Base-by-base conservation (phyloP, 2,113 vertebrate genomes). In the Isurus oxyrinchus region DNA sequence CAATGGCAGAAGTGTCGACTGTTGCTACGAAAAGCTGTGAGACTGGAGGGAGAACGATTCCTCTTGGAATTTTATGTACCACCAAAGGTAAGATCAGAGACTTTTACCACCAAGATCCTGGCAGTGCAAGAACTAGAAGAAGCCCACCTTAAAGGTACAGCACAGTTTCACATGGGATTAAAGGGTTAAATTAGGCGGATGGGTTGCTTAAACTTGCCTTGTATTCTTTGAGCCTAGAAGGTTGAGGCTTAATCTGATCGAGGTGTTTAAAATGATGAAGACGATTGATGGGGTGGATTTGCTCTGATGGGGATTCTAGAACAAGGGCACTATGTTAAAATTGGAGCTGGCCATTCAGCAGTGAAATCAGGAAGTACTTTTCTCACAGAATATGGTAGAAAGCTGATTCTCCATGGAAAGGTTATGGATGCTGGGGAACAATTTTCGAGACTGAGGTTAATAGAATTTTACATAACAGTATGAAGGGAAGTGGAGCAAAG, bases 1-100 rank as follows among this genome's bases (percentile, higher is more conserved):
- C 99, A 99, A 97, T 99, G 99, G 99, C 99, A 99, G 97, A 99
- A 99, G 97, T 99, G 99, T 66, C 98, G 99, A 13, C 98, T 99
- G 96, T 98, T 99, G 97, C 98, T 99, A 59, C 98, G 99, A 96
- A 99, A 99, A 96, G 98, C 98, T 0, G 98, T 97, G 53, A 97
- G 97, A 96, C 97, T 98, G n/a, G 99, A 99, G 10, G 98, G 98
- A 0, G 99, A 99, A 96, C 98, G 97, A 96, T 99, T 99, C 97
- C 98, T 99, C 94, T 98, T 99, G 0, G 99, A 99, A 98, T 99
- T 99, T 97, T 99, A 99, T 16, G 99, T 99, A 21, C 99, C 99
- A 0, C 99, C 99, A 0, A 99, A 99, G 99, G 99, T 99, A 97
- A 94, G 90, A 94, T 40, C 90, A n/a, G 11, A n/a, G 57, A 35